phyloP scores from a whole-genome alignment of 2,888 invertebrate genomes.

The Autographa gamma region DNA sequence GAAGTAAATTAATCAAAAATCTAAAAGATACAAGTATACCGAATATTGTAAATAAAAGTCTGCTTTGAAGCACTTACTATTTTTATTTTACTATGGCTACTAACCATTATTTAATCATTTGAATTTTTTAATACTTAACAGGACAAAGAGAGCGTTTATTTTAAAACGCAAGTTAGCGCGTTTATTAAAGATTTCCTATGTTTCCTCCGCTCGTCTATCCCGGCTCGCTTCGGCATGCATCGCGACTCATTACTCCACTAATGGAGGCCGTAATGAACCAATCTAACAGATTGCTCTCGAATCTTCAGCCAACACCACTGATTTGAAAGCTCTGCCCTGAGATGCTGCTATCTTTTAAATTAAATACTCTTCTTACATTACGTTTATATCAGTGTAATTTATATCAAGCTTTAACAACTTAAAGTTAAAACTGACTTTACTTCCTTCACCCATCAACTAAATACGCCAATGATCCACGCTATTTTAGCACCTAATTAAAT shows the following conservation, averaged over 20 bases:
- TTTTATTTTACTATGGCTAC: too few relatives aligned
- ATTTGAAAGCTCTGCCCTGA: conserved; percentile 82
- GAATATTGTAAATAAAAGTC: too few relatives aligned
- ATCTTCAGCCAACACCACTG: conserved; percentile 84
- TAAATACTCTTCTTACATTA: conserved; percentile 67
- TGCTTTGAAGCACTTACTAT: too few relatives aligned
- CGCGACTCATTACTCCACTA: conserved; percentile 88
- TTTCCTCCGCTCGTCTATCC: conserved; percentile 63
- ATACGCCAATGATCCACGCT: conserved; percentile 72
- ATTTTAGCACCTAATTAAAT: conserved; percentile 80
- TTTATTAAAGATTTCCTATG: not conserved
- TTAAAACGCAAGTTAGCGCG: not conserved
- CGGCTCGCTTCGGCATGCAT: conserved; percentile 77
- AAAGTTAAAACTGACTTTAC: conserved; percentile 29
- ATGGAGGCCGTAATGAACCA: conserved; percentile 88
- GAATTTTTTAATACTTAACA: too few relatives aligned
- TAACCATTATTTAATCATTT: not conserved
- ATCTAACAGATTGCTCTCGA: conserved; percentile 88
- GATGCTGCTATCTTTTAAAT: conserved; percentile 74
- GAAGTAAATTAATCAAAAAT: too few relatives aligned
- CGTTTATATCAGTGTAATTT: conserved; percentile 19
- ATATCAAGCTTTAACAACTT: conserved; percentile 12
- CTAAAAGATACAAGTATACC: too few relatives aligned
- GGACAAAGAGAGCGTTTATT: not conserved
- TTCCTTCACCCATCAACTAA: conserved; percentile 44